Conservation (phyloP, 2,797 vertebrate species). For the Rhincodon typus region DNA sequence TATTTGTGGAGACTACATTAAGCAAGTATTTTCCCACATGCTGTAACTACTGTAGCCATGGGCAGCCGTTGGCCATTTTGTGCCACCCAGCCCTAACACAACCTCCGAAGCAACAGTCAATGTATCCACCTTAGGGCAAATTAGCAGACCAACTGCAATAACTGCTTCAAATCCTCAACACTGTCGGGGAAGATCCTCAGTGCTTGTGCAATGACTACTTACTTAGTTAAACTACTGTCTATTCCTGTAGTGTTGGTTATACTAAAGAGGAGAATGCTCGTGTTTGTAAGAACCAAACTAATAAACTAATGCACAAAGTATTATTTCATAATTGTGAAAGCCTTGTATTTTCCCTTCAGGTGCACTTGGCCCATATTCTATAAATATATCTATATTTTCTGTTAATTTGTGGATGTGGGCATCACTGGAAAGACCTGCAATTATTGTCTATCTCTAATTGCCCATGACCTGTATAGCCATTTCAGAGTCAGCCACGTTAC, state of each 20-base stretch:
- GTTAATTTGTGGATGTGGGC: background rate
- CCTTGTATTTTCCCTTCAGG: background rate
- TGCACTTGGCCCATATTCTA: background rate
- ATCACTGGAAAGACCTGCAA: background rate
- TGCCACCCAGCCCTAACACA: too few relatives aligned
- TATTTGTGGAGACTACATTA: too few relatives aligned
- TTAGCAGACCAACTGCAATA: background rate
- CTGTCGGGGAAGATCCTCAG: background rate
- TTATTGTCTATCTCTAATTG: background rate
- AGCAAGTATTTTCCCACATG: too few relatives aligned
- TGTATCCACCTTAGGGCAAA: background rate
- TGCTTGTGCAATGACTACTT: background rate
- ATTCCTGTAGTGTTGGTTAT: background rate
- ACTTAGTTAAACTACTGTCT: background rate
- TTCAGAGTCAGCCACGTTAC: background rate
- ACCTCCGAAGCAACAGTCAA: too few relatives aligned
- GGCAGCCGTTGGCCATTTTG: too few relatives aligned
- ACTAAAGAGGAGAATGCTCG: background rate
- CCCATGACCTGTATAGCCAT: background rate
- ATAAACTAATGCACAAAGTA: background rate
- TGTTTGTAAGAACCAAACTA: background rate
- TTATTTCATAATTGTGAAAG: background rate
- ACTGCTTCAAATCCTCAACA: background rate
- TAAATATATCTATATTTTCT: background rate
- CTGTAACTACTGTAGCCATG: too few relatives aligned